Evolutionary conservation across 2,888 invertebrate species (phyloP).

Genomic region (Limnephilus auricula): DNA sequence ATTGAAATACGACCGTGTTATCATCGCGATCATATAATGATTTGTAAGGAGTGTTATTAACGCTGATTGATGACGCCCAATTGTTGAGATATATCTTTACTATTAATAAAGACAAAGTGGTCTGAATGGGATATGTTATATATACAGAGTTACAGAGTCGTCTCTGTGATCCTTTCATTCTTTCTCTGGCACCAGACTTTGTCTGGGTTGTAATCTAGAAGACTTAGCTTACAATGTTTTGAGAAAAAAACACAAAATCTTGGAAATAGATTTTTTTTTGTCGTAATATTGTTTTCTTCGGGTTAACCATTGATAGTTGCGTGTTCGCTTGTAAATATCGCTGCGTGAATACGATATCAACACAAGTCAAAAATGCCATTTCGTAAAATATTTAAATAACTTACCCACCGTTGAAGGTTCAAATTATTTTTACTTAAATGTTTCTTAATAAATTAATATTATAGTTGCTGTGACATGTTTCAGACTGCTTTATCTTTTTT

Average conservation of each 20-base stretch:
- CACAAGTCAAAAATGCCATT: neutral
- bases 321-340: neutral
- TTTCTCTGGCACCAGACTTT: neutral
- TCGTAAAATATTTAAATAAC: neutral
- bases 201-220: neutral
- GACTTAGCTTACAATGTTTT: neutral
- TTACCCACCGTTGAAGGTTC: neutral
- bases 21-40: neutral
- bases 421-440: too few relatives aligned
- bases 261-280: neutral
- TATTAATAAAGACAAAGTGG: slow-evolving; percentile 2
- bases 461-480: neutral
- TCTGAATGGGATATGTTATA: neutral
- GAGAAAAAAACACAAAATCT: neutral
- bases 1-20: neutral
- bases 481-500: neutral
- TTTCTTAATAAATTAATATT: too few relatives aligned
- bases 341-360: neutral
- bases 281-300: neutral
- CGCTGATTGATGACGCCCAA: neutral
- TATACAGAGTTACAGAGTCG: neutral
- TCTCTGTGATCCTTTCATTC: neutral
- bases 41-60: neutral
- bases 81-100: neutral
- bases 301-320: neutral